Evolutionary conservation across 2,888 invertebrate species (phyloP).

Genomic region (Drosophila nr. medialis): DNA sequence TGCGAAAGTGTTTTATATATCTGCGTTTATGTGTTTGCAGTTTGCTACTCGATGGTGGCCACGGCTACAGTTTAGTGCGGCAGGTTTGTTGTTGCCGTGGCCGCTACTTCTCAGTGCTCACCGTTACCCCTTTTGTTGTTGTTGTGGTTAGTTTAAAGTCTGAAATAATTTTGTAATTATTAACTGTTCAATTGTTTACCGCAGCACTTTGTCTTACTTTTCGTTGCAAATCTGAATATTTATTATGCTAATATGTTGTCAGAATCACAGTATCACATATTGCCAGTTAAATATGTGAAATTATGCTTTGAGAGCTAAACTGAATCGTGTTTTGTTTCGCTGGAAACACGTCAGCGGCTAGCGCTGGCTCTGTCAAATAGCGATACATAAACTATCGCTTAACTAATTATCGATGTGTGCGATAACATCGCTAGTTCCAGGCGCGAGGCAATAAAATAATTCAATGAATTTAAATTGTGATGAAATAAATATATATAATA

Average conservation of each 20-base stretch:
- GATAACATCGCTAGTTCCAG: constrained; percentile 12
- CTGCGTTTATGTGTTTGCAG: neutral
- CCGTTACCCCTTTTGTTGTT: constrained; percentile 19
- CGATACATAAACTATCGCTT: constrained; percentile 7
- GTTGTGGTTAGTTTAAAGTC: constrained; percentile 26
- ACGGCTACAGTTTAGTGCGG: constrained; percentile 66
- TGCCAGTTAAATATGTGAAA: constrained; percentile 28
- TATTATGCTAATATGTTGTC: neutral
- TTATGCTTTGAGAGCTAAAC: constrained; percentile 33
- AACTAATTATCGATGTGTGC: constrained; percentile 21
- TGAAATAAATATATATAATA: neutral
- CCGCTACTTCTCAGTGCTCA: constrained; percentile 27
- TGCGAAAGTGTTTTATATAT: neutral
- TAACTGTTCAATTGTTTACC: constrained; percentile 8
- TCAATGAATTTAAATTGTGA: neutral
- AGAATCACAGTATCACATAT: constrained; percentile 13
- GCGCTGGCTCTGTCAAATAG: constrained; percentile 26
- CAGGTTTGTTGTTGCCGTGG: constrained; percentile 40
- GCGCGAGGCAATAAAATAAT: neutral
- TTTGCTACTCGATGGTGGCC: constrained; percentile 51
- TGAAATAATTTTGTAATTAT: constrained; percentile 16
- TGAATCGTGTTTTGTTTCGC: constrained; percentile 56
- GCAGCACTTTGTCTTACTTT: neutral
- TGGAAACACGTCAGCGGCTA: constrained; percentile 68
- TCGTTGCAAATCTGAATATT: neutral